Base-by-base conservation (phyloP, 1,140 invertebrate genomes). In the Ceratina australensis region DNA sequence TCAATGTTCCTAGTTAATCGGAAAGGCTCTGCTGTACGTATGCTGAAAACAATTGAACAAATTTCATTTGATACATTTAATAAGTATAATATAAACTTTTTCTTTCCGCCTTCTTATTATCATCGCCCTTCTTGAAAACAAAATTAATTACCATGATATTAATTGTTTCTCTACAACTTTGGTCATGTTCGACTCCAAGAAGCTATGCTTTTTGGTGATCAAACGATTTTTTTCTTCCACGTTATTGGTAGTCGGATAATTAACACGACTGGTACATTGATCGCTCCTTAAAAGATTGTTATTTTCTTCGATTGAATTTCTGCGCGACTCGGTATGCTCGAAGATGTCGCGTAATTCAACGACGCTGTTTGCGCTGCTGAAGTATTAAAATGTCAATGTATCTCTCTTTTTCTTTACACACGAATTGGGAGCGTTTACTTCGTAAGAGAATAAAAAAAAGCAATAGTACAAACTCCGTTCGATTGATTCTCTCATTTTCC, bases 221-320 rank as follows among this genome's bases (percentile, higher is more conserved):
- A 80, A 33, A 80, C 65, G 75, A 81, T 78, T 57, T 50, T 86
- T 80, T 4, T 81, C 79, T 50, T 87, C 84, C 7, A 13, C 13
- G 2, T 75, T 61, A 16, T 66, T 49, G 1, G 18, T 15, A 24
- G 72, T 54, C 3, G 81, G 61, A 26, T 33, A 72, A 50, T 68
- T 80, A 7, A 73, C 47, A 18, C 47, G 33, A 77, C 75, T 76
- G 28, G 81, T 87, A 18, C 79, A 66, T 64, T 74, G 87, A 73
- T n/a, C 60, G 2, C 74, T 82, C 66, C 89, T 86, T 28, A 88
- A 69, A 20, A 86, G 74, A 81, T 90, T 89, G 71, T 90, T 90
- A 75, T 89, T 90, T 78, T 92, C 91, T 69, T 92, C 91, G n/a
- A 73, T 69, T 0, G 89, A 91, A 56, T 75, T 83, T 26, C 87